These are phyloP conservation scores for Polyploca ridens DNA, from an alignment of 2,888 invertebrate genomes.

Conservation along the genomic window DNA sequence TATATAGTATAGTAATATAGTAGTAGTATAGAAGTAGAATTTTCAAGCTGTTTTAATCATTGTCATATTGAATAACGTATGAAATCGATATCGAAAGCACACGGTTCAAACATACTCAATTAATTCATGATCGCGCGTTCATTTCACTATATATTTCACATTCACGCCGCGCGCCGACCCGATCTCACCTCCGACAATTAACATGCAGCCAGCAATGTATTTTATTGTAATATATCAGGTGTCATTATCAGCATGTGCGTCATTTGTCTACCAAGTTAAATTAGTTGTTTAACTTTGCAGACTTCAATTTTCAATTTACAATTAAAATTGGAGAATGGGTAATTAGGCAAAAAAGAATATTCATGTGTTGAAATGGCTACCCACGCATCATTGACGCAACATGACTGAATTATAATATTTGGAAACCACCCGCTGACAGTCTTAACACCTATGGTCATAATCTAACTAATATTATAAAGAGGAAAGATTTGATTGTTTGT, in stretches of 20 bases:
- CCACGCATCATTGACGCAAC: neutral
- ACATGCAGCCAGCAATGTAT: neutral
- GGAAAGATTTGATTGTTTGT: too few relatives aligned
- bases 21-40: too few relatives aligned
- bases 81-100: neutral
- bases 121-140: neutral
- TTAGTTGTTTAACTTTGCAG: neutral
- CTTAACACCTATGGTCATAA: neutral
- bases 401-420: neutral
- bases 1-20: too few relatives aligned
- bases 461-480: too few relatives aligned
- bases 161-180: neutral
- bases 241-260: neutral
- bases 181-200: neutral
- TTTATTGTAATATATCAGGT: neutral
- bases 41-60: too few relatives aligned
- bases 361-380: neutral
- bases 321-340: neutral
- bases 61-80: neutral
- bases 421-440: too few relatives aligned
- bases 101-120: neutral
- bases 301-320: neutral
- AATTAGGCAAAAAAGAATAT: neutral
- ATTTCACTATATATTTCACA: neutral
- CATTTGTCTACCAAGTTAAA: slow-evolving; percentile 6